Base-by-base conservation (phyloP, 2,113 vertebrate species). In the Callaeas wilsoni region DNA sequence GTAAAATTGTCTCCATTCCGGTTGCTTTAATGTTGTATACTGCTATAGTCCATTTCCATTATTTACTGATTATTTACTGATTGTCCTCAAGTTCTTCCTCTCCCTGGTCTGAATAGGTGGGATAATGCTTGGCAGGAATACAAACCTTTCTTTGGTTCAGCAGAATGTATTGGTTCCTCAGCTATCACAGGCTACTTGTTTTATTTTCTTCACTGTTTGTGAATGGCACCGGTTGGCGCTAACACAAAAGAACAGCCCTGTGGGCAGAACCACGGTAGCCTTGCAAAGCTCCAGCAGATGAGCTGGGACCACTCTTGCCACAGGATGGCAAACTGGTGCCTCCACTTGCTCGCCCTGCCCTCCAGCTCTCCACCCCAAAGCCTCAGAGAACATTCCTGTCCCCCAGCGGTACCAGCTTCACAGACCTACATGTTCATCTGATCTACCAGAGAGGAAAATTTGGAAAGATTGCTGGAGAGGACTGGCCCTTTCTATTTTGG, bases 211-310 rank as follows among this genome's bases (percentile, higher is more conserved):
- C 35, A 10, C 10, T 56, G 15, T 78, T 67, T 77, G 33, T 0
- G 0, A 62, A 49, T 8, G 44, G 44, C 39, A 57, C 6, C 30
- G 32, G 25, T 3, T 74, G 65, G 12, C 39, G 63, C 14, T 50
- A 37, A 57, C 13, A 55, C 7, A 37, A 22, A 94, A 83, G 47
- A 59, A 15, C 30, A 59, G 53, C 10, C 17, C 20, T 19, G 18
- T 20, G 16, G n/a, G 6, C n/a, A 67, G 63, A 37, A 81, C 8
- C 17, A 56, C 32, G 0, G 0, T 1, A 75, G 17, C 39, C 19
- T 89, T 8, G 0, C 10, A 52, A 64, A 73, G 19, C 9, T 60
- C 22, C 22, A n/a, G 1, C 13, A 53, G 44, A 75, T 52, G 27
- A 52, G 10, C 25, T 60, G 56, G 15, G 27, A 46, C 15, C 5